Conservation (phyloP, 2,888 invertebrate species). For the Oligia fasciuncula region DNA sequence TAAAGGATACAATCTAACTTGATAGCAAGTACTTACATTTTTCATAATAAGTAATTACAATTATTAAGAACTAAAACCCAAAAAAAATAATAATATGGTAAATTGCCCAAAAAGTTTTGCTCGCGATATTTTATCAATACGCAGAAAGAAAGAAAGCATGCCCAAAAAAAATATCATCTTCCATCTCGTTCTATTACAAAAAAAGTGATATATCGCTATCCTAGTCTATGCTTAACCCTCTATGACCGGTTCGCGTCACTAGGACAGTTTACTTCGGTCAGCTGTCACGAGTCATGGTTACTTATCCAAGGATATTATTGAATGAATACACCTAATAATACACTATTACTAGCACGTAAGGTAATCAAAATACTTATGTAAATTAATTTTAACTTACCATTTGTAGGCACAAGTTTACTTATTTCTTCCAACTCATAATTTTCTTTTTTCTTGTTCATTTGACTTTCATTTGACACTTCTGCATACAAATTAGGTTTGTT, state of each 20-base stretch:
- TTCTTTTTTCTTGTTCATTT: constrained; percentile 27
- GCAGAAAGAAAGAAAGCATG: not conserved
- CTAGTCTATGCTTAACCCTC: constrained; percentile 9
- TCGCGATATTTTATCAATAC: not conserved
- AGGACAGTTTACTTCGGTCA: constrained; percentile 25
- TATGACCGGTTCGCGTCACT: constrained; percentile 8
- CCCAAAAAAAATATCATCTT: not conserved
- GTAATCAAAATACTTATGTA: not conserved
- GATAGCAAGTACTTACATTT: not conserved
- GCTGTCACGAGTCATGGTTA: constrained; percentile 38
- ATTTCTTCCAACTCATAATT: constrained; percentile 48
- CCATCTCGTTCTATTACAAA: constrained; percentile 10
- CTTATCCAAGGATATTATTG: not conserved
- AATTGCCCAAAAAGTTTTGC: not conserved
- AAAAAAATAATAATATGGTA: not conserved
- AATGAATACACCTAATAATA: constrained; percentile 4
- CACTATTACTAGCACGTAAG: not conserved
- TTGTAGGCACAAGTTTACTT: constrained; percentile 31
- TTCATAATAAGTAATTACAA: not conserved
- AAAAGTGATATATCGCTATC: not conserved
- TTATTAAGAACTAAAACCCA: not conserved
- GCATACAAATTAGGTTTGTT: constrained; percentile 11
- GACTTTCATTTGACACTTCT: constrained; percentile 20
- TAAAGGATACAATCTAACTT: not conserved
- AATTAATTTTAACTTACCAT: constrained; percentile 44